Evolutionary conservation across 1,140 invertebrate genomes (phyloP), one percentile per base, ranked within the genome.

Genomic region (Hestina assimilis): DNA sequence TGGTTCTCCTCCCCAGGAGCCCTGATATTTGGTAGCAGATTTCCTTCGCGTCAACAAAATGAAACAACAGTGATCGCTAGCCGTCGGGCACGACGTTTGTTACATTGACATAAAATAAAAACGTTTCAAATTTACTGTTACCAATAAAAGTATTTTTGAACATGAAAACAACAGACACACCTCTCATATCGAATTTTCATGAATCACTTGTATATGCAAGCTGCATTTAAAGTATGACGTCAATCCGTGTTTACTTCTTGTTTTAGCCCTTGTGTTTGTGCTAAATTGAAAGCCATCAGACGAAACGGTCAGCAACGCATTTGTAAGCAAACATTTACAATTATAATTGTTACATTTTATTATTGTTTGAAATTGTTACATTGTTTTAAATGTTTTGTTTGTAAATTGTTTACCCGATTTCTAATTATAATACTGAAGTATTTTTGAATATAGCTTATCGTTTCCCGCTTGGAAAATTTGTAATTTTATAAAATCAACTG

Each of bases 281-380:
- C 53, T 62, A 62, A 47, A 56, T 62, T 43, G 19, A 42, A 57
- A 52, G n/a, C 26, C 26, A 52, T 29, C 41, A 59, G 38, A 41
- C 15, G 28, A 38, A 46, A 55, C 52, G 38, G 52, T 46, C 41
- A 42, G 24, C 23, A 45, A 46, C 52, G 42, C 38, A 33, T 6
- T 33, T 33, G 31, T 15, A 35, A 23, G 26, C 14, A 38, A 20
- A 28, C 42, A 15, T 11, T 15, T 28, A 12, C 24, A 42, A 40
- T 33, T 33, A 33, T 33, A 7, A 19, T 38, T 19, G 15, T 38
- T 19, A 19, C 33, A 38, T 38, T 38, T 17, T 38, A 17, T 38
- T 8, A 38, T 8, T 19, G 33, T 38, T 38, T 19, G 33, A 3
- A 17, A 15, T 2, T 3, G 7, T 9, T 33, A 38, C 33, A 38